Conservation (phyloP, 2,888 invertebrate species). For the Chaitophorus viminalis region DNA sequence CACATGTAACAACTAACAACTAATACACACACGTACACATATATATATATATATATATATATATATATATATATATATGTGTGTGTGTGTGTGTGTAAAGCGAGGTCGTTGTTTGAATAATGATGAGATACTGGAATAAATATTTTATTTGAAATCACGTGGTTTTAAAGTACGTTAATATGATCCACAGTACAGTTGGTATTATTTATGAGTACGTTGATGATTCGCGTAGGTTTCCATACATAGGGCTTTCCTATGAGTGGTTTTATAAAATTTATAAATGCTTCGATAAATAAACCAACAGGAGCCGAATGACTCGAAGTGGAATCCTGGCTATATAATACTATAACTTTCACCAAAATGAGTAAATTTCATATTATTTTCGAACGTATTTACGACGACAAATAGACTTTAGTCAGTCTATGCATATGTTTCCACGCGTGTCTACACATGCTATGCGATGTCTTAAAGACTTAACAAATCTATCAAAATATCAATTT, state of each 20-base stretch:
- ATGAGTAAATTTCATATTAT: background rate
- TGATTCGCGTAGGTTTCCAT: background rate
- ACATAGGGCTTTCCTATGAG: background rate
- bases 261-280: background rate
- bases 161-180: background rate
- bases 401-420: too few relatives aligned
- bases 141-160: constrained; percentile 29
- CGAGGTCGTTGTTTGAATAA: constrained; percentile 30
- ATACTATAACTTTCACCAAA: background rate
- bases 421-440: too few relatives aligned
- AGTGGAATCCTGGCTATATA: background rate
- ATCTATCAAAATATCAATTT: background rate
- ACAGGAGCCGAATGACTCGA: background rate
- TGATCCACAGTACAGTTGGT: background rate
- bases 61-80: too few relatives aligned
- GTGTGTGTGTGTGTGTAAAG: too few relatives aligned
- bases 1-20: constrained; percentile 36
- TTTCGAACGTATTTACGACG: background rate
- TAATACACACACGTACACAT: too few relatives aligned
- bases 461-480: too few relatives aligned
- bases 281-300: background rate
- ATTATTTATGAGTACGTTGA: background rate
- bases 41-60: too few relatives aligned
- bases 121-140: constrained; percentile 22
- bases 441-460: too few relatives aligned